Evolutionary conservation across 2,888 invertebrate genomes (phyloP).

Genomic region (Clepsis dumicolana): DNA sequence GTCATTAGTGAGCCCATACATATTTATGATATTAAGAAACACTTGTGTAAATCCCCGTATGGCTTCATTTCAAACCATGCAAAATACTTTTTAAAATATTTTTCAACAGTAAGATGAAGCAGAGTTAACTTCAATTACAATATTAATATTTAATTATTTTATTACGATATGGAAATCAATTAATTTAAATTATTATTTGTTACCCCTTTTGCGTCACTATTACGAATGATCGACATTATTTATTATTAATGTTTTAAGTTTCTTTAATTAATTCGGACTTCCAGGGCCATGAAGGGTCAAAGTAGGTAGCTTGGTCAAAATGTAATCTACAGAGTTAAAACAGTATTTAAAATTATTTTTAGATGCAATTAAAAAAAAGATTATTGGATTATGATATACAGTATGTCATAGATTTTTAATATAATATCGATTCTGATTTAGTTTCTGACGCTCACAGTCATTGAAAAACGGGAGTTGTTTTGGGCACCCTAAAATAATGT

Average conservation of each 20-base stretch:
- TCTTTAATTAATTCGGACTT: background rate
- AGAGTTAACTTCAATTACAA: background rate
- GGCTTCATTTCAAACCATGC: conserved; percentile 7
- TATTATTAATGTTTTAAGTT: background rate
- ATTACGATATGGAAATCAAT: background rate
- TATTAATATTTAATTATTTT: too few species aligned
- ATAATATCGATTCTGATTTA: background rate
- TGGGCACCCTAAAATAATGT: too few species aligned
- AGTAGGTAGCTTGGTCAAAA: background rate
- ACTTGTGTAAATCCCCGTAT: background rate
- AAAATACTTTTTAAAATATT: background rate
- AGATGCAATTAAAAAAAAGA: too few species aligned
- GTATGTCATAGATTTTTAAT: too few species aligned
- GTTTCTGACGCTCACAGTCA: too few species aligned
- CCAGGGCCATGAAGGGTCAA: background rate
- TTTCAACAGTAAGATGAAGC: background rate
- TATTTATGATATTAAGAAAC: conserved; percentile 10
- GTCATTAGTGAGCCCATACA: conserved; percentile 26
- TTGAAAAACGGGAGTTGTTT: too few species aligned
- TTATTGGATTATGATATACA: too few species aligned
- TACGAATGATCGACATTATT: background rate
- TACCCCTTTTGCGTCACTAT: background rate
- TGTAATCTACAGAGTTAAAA: background rate
- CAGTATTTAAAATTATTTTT: background rate
- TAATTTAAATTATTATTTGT: background rate